A percentile compares a stretch with the other conserved stretches of the same genome.
These are phyloP conservation scores for Pelusios castaneus DNA, from an alignment of 2,113 vertebrate species.

Conservation along the genomic window DNA sequence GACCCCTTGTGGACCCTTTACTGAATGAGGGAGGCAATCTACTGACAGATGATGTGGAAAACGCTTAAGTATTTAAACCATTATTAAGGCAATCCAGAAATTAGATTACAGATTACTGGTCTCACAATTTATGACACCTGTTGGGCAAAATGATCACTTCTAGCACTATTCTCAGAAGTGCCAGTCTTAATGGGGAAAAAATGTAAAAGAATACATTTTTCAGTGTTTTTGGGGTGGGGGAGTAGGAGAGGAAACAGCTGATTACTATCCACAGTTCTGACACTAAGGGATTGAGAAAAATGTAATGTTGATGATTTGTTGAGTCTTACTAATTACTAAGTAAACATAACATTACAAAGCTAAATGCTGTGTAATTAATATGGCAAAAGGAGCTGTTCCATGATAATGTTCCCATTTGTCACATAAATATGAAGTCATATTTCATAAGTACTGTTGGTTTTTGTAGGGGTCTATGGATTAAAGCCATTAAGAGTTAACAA, in stretches of 20 bases:
- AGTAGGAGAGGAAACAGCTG: neutral
- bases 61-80: too few relatives aligned
- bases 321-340: conserved; percentile 63
- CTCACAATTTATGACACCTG: neutral
- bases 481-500: conserved; percentile 21
- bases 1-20: too few relatives aligned
- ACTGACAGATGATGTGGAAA: too few relatives aligned
- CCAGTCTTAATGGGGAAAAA: fast-evolving
- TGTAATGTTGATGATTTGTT: conserved; percentile 68
- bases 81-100: too few relatives aligned
- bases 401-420: conserved; percentile 27
- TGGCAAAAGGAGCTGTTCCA: conserved; percentile 38
- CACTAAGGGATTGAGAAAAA: conserved; percentile 18
- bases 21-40: too few relatives aligned
- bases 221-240: too few relatives aligned
- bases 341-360: conserved; percentile 69
- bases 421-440: conserved; percentile 44
- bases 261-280: neutral
- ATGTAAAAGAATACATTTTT: neutral
- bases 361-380: conserved; percentile 70
- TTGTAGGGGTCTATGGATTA: conserved; percentile 6
- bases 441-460: conserved; percentile 48
- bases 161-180: neutral
- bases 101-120: neutral
- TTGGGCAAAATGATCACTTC: fast-evolving